Evolutionary conservation across 2,888 invertebrate genomes (phyloP).

Genomic region (Tetranychus piercei): DNA sequence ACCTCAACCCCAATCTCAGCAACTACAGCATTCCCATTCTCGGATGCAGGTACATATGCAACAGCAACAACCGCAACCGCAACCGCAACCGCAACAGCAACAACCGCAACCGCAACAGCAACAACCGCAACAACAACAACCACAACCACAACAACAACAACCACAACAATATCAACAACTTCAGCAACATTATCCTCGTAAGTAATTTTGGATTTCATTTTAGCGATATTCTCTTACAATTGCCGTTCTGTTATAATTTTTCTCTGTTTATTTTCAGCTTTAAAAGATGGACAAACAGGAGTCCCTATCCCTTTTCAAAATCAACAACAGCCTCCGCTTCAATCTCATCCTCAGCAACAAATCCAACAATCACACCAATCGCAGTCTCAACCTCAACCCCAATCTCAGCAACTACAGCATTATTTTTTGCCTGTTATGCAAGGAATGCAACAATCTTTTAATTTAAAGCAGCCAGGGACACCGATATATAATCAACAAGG

Average conservation of each 20-base stretch:
- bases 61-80: conserved; percentile 11
- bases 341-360: conserved; percentile 26
- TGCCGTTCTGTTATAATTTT: neutral
- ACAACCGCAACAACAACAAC: conserved; percentile 16
- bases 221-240: neutral
- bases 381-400: conserved; percentile 9
- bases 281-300: neutral
- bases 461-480: neutral
- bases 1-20: conserved; percentile 13
- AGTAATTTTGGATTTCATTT: neutral
- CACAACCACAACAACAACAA: neutral
- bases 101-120: conserved; percentile 1
- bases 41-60: conserved; percentile 8
- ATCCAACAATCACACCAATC: conserved; percentile 23
- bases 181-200: neutral
- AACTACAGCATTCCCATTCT: conserved; percentile 13
- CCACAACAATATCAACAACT: conserved; percentile 2
- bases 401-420: conserved; percentile 16
- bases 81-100: conserved; percentile 18
- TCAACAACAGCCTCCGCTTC: conserved; percentile 16
- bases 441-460: neutral
- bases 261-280: neutral
- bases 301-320: conserved; percentile 17
- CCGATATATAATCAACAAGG: conserved; percentile 7
- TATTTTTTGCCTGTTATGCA: neutral